phyloP scores from a whole-genome alignment of 1,140 invertebrate genomes.

The Drosophila navojoa region DNA sequence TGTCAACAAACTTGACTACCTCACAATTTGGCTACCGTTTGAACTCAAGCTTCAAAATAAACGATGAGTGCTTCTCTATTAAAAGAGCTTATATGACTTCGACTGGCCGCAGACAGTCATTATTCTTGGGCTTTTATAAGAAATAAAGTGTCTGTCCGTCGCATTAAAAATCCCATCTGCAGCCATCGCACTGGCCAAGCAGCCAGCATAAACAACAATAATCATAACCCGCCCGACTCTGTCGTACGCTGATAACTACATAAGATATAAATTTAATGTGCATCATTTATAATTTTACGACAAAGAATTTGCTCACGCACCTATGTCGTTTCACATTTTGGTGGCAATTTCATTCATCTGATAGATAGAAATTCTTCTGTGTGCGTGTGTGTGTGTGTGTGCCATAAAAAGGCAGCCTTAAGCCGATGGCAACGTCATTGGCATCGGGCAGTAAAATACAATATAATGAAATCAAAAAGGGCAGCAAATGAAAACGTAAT shows the following conservation, averaged over 20 bases:
- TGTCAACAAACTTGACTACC: too few relatives aligned
- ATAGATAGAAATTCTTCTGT: conserved; percentile 30
- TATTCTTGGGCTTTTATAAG: conserved; percentile 1
- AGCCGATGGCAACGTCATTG: conserved; percentile 5
- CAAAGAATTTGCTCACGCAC: conserved; percentile 15
- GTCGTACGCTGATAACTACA: conserved; percentile 2
- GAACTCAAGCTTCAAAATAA: too few relatives aligned
- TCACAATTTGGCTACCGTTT: too few relatives aligned
- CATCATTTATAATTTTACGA: conserved; percentile 57
- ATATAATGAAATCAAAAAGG: conserved; percentile 75
- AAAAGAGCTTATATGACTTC: background rate
- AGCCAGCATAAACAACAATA: conserved; percentile 28
- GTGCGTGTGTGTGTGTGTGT: conserved; percentile 29
- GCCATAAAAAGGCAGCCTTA: conserved; percentile 53
- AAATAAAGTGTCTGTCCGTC: conserved; percentile 1
- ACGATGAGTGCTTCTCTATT: too few relatives aligned
- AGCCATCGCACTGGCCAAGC: conserved; percentile 33
- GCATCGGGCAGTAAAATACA: conserved; percentile 55
- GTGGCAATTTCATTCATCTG: conserved; percentile 48
- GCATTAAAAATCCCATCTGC: background rate
- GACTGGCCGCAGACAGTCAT: background rate
- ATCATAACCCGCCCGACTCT: conserved; percentile 8
- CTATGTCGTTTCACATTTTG: conserved; percentile 41
- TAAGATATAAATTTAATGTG: conserved; percentile 58
- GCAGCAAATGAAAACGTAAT: conserved; percentile 75